phyloP scores from a whole-genome alignment of 2,113 vertebrate genomes.

The Echinops telfairi region DNA sequence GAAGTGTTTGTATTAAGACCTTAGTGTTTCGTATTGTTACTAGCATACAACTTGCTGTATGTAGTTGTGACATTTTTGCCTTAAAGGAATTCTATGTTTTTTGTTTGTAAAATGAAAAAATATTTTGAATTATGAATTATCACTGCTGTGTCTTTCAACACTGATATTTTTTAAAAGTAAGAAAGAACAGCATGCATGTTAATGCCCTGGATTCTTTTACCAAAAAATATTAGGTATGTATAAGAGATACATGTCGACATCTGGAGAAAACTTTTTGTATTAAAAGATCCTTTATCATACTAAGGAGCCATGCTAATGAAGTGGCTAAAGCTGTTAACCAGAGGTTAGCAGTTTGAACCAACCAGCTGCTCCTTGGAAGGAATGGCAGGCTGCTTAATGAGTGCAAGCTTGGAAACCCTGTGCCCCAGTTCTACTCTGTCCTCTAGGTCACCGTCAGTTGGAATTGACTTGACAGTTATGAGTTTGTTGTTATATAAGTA shows the following conservation, averaged over 20 bases:
- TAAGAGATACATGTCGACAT: neutral
- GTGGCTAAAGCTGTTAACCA: too few relatives aligned
- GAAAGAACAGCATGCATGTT: neutral
- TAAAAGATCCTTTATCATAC: neutral
- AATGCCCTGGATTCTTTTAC: neutral
- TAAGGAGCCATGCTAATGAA: too few relatives aligned
- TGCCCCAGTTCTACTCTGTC: too few relatives aligned
- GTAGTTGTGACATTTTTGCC: constrained; percentile 33
- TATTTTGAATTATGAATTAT: constrained; percentile 33
- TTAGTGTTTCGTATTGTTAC: constrained; percentile 10
- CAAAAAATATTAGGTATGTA: constrained; percentile 13
- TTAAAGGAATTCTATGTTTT: constrained; percentile 12
- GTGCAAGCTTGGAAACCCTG: too few relatives aligned
- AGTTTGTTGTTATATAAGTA: neutral
- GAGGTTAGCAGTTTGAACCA: too few relatives aligned
- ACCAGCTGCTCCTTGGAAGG: too few relatives aligned
- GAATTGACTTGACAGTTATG: too few relatives aligned
- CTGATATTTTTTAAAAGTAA: constrained; percentile 14
- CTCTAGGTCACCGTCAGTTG: too few relatives aligned
- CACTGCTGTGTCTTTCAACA: constrained; percentile 25
- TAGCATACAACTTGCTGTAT: neutral
- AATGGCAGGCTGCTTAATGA: too few relatives aligned
- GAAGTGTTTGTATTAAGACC: constrained; percentile 30
- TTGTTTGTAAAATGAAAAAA: constrained; percentile 41
- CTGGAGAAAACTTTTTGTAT: constrained; percentile 9